These are phyloP conservation scores for Myotis vivesi DNA, from an alignment of 2,797 vertebrate species.

Conservation along the genomic window DNA sequence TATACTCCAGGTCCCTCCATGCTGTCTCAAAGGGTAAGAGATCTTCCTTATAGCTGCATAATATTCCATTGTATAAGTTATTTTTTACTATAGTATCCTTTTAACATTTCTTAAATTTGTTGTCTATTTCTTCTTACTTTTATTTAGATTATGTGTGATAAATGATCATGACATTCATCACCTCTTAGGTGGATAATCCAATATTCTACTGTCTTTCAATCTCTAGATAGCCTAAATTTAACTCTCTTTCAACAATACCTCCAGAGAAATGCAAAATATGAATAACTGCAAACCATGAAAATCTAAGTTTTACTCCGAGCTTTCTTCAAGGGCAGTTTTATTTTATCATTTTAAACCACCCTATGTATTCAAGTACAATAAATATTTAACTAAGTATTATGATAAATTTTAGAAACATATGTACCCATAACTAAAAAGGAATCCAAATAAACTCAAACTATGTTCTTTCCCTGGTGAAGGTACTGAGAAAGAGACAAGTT, in stretches of 20 bases:
- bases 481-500: neutral
- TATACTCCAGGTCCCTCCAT: too few relatives aligned
- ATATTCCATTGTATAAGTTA: neutral
- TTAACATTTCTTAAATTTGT: neutral
- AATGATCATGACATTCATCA: neutral
- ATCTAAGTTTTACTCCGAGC: neutral
- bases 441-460: neutral
- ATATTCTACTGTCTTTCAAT: neutral
- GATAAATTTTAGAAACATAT: neutral
- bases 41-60: too few relatives aligned
- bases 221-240: neutral
- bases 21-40: too few relatives aligned
- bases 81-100: neutral
- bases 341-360: neutral
- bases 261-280: neutral
- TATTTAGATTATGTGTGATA: neutral
- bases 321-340: neutral
- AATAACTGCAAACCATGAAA: neutral
- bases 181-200: neutral
- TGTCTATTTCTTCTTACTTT: neutral
- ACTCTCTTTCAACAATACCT: neutral
- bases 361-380: neutral
- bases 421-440: neutral
- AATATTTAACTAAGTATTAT: neutral
- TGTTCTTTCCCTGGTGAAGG: neutral